phyloP scores from a whole-genome alignment of 2,888 invertebrate species.

The Palloptera scutellata region DNA sequence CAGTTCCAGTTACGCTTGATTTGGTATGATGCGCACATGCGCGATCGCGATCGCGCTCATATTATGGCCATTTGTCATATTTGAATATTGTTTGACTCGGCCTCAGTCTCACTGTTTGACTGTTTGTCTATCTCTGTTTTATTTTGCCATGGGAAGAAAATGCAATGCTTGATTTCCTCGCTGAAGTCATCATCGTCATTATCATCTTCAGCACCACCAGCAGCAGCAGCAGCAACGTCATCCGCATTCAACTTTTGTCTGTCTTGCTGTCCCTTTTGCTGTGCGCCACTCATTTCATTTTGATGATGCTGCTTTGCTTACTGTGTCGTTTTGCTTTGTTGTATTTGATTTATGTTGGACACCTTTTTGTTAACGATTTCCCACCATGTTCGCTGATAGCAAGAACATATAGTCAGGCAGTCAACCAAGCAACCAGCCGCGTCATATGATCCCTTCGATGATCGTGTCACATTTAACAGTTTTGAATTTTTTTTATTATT shows the following conservation, averaged over 20 bases:
- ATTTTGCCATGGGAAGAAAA: background rate
- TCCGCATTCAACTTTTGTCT: background rate
- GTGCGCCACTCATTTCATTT: background rate
- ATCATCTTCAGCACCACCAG: slow-evolving; percentile 12
- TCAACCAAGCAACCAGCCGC: no score
- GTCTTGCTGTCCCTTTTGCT: background rate
- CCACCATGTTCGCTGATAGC: slow-evolving; percentile 16
- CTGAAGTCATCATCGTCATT: background rate
- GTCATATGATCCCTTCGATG: slow-evolving; percentile 25
- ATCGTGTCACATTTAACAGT: slow-evolving; percentile 34
- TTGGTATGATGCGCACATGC: background rate
- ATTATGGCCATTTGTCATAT: slow-evolving; percentile 4
- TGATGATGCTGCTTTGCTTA: background rate
- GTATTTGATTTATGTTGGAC: slow-evolving; percentile 38
- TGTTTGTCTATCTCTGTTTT: no score
- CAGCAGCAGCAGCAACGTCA: slow-evolving; percentile 20
- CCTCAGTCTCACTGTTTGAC: background rate
- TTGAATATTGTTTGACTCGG: slow-evolving; percentile 12
- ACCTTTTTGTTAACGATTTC: slow-evolving; percentile 31
- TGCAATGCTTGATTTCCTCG: slow-evolving; percentile 11
- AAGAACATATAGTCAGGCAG: background rate
- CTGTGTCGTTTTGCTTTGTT: background rate
- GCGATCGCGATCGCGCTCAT: background rate
- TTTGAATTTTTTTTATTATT: slow-evolving; percentile 15
- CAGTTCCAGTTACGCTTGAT: slow-evolving; percentile 45